Evolutionary conservation across 2,113 vertebrate species (phyloP), one percentile per base, ranked within the genome.

Genomic region (Ceyx margarethae): DNA sequence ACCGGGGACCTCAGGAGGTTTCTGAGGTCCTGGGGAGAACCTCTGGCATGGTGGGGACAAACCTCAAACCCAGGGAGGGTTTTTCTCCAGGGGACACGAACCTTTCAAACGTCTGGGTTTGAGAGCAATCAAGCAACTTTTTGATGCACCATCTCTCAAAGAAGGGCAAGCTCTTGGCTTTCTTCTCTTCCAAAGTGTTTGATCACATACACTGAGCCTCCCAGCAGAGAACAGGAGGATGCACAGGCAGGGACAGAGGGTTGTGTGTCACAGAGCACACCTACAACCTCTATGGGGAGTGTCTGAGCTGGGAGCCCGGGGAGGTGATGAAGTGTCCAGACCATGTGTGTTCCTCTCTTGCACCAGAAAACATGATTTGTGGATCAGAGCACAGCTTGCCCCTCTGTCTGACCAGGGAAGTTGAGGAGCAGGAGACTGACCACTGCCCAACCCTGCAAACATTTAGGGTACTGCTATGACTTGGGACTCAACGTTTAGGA

Each of bases 381-480:
- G 83, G 28, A 4, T 16, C 1, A 2, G 17, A 75, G 43, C 25
- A 8, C 56, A 28, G 45, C 42, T 54, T 33, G 7, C 21, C 18
- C n/a, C 1, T 1, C 13, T 50, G 28, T 46, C 51, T 81, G 46
- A 33, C 21, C 2, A 1, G 3, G 20, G n/a, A 71, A 53, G 60
- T 1, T 4, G 19, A 66, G 56, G 46, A 77, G 28, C 11, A 56
- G 72, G 69, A 81, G 45, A 28, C 5, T 4, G 29, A 16, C 15
- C 37, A 17, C 33, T 16, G 25, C 1, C 5, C 35, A 57, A 35
- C 21, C 62, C 58, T 61, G 45, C 19, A 82, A 40, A 54, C 0
- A 1, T 3, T 28, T 2, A 3, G 88, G 37, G 13, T 15, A 20
- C 12, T 5, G 9, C 3, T 1, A 1, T 26, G 53, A 19, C 48